These are phyloP conservation scores for Diaphora mendica DNA, from an alignment of 2,888 invertebrate genomes.

Conservation along the genomic window DNA sequence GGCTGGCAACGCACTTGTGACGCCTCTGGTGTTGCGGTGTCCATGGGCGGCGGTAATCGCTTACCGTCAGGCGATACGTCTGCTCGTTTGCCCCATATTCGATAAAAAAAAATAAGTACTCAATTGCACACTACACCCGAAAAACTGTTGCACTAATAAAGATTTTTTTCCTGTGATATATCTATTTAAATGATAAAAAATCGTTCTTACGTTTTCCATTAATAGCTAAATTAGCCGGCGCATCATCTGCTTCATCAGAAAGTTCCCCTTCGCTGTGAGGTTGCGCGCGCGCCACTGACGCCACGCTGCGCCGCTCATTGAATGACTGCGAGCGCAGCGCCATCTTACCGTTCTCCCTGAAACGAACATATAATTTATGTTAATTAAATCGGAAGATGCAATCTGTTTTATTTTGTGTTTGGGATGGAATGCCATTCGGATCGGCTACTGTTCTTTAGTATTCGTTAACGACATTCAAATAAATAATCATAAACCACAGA, in stretches of 20 bases:
- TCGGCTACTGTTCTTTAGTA: constrained; percentile 40
- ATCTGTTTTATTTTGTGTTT: constrained; percentile 40
- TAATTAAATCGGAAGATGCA: constrained; percentile 52
- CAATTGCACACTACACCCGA: not conserved
- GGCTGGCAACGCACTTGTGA: too few relatives aligned
- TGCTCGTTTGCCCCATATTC: too few relatives aligned
- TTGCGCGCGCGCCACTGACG: constrained; percentile 74
- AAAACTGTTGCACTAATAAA: not conserved
- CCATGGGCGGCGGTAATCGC: too few relatives aligned
- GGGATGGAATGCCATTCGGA: constrained; percentile 41
- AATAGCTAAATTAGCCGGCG: constrained; percentile 67
- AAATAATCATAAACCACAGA: constrained; percentile 19
- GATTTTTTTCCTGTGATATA: not conserved
- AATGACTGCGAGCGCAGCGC: constrained; percentile 84
- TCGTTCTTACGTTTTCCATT: constrained; percentile 72
- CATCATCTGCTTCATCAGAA: constrained; percentile 75
- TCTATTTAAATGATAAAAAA: not conserved
- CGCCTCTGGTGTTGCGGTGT: too few relatives aligned
- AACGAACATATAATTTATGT: constrained; percentile 55
- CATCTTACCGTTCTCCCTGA: constrained; percentile 83
- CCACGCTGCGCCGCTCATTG: constrained; percentile 76
- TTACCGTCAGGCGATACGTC: too few relatives aligned
- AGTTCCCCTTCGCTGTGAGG: constrained; percentile 84
- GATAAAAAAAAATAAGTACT: too few relatives aligned
- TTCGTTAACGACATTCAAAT: constrained; percentile 14